Conservation (phyloP, 64 coral and sea anemone species). For the Stichodactyla mertensii region DNA sequence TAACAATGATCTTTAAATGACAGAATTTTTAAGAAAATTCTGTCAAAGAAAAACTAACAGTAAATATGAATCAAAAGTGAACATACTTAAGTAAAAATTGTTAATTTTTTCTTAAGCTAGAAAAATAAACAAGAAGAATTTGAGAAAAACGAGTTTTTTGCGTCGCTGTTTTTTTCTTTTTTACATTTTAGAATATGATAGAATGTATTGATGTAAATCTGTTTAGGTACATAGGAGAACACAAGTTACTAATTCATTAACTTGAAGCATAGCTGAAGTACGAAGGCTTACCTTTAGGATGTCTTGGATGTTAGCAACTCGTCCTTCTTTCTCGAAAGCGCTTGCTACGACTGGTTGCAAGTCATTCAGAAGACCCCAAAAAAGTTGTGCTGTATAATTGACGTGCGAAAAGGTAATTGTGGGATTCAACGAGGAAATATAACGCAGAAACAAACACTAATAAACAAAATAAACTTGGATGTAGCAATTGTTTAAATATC, state of each 20-base stretch:
- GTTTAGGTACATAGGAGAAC: not conserved
- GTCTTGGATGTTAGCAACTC: not conserved
- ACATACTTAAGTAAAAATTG: too few species aligned
- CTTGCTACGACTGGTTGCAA: not conserved
- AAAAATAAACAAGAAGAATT: too few species aligned
- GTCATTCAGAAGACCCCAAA: not conserved
- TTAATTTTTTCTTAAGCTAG: too few species aligned
- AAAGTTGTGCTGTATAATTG: not conserved
- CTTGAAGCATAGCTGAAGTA: not conserved
- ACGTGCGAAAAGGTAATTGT: not conserved
- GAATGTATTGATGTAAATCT: too few species aligned
- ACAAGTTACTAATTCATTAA: not conserved
- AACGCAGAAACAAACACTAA: not conserved
- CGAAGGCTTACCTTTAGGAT: not conserved
- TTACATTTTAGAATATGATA: too few species aligned
- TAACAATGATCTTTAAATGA: too few species aligned
- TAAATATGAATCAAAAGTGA: too few species aligned
- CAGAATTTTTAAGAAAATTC: too few species aligned
- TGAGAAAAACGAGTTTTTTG: too few species aligned
- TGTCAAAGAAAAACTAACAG: too few species aligned
- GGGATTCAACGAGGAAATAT: not conserved
- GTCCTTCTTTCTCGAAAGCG: not conserved
- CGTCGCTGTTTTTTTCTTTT: too few species aligned
- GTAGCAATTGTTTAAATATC: not conserved
- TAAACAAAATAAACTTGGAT: not conserved